Conservation (phyloP, 2,888 invertebrate genomes). For the Lottia gigantea region DNA sequence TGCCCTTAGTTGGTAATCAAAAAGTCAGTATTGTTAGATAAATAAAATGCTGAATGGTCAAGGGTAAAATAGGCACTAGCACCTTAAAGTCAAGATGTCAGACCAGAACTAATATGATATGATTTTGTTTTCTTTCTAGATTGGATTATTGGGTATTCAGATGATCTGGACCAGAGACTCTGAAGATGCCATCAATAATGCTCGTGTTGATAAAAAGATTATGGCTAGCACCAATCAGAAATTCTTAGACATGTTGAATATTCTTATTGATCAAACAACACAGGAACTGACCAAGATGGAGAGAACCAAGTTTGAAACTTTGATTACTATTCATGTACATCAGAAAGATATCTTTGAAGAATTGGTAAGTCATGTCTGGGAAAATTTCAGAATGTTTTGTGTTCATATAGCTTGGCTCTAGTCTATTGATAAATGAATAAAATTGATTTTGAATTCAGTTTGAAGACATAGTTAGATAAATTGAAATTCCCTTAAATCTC, state of each 20-base stretch:
- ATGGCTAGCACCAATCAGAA: constrained; percentile 95
- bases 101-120: not conserved
- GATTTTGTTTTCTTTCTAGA: constrained; percentile 50
- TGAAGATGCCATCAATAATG: constrained; percentile 88
- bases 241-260: constrained; percentile 91
- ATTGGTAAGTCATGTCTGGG: constrained; percentile 75
- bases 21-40: no score
- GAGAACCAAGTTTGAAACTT: constrained; percentile 92
- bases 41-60: no score
- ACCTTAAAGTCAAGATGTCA: no score
- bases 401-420: no score
- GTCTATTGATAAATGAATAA: no score
- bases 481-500: no score
- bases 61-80: no score
- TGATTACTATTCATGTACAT: constrained; percentile 97
- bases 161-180: constrained; percentile 97
- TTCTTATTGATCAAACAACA: constrained; percentile 94
- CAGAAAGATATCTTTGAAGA: constrained; percentile 97
- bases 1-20: not conserved
- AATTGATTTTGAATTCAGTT: no score
- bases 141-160: constrained; percentile 91
- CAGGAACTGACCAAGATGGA: constrained; percentile 90
- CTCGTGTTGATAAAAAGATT: constrained; percentile 90
- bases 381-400: not conserved
- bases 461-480: no score